Base-by-base conservation (phyloP, 2,797 vertebrate species). In the Crocidura indochinensis region DNA sequence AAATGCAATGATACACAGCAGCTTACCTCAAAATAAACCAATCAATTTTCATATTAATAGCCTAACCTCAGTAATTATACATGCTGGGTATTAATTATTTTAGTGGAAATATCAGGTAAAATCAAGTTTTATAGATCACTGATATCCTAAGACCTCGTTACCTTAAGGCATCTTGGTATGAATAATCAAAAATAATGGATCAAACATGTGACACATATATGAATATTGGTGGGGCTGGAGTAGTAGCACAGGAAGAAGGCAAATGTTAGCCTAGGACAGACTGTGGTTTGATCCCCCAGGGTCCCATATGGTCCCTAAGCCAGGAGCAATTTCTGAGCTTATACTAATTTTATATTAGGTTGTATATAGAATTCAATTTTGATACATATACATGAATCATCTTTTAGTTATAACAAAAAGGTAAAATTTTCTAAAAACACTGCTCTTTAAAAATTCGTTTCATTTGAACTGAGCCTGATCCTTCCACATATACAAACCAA, bases 261-360 rank as follows among this genome's bases (percentile, higher is more conserved):
- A 38, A 5, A 38, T 38, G 38, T 5, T 38, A 38, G 38, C 38
- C 38, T 38, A 38, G 38, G 38, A 38, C 38, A 38, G 5, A 38
- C 38, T 38, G 38, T 38, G 38, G 38, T 38, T 38, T 38, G 5
- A 38, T 38, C 38, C 38, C 38, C 38, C 38, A 5, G 38, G 2
- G 38, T 38, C 38, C 5, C 38, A 38, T 38, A 38, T 38, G 5
- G 38, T 38, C 38, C 38, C 38, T 38, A 38, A 38, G 38, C 38
- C 38, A 38, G 5, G 38, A 38, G 38, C 38, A 38, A 38, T 38
- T 38, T 38, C 38, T 38, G 38, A 38, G 38, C 38, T 5, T 92
- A 77, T 92, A 29, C 12, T 84, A n/a, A 65, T 85, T 91, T 87
- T 80, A 73, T 29, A 38, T 56, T 78, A 67, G 85, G 51, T 10